Evolutionary conservation across 2,888 invertebrate genomes (phyloP), one percentile per base, ranked within the genome.

Genomic region (Drosophila siamana): DNA sequence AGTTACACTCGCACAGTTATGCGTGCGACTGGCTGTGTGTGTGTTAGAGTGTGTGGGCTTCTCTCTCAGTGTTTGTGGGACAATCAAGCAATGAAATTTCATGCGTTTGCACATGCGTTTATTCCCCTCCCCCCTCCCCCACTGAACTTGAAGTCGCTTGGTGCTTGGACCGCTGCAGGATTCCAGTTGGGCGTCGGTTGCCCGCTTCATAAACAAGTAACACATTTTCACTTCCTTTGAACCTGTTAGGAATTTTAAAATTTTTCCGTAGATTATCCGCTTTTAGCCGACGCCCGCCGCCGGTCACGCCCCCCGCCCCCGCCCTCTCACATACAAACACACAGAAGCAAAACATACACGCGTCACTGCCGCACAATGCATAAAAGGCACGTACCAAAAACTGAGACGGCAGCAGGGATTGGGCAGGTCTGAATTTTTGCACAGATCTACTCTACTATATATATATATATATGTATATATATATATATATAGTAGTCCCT

Each of bases 61-160:
- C n/a, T 46, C 48, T 60, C 55, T 56, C 60, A 62, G 68, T 84
- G 74, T 80, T 84, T 76, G 86, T 71, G 76, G 84, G 75, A 85
- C 86, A 85, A 85, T 88, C 85, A 86, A 88, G 88, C 88, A 86
- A 88, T 88, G 88, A 88, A 86, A 88, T 88, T 86, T 86, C 88
- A 84, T 84, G 88, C 83, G 84, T 84, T 84, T 88, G 81, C 83
- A 87, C 88, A 88, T 85, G 86, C 88, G 86, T 80, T 85, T 76
- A 51, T 46, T 52, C 19, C 30, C 15, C 22, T 13, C 40, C 15
- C 13, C 19, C 15, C 26, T 7, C 19, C 24, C 13, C 28, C 26
- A 1, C 36, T 2, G 3, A n/a, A 36, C n/a, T 36, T 15, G 13
- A 13, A 36, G 36, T 8, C 8, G 15, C n/a, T n/a, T 33, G 15